Evolutionary conservation across 2,113 vertebrate genomes (phyloP).

Genomic region (Cyanistes caeruleus): DNA sequence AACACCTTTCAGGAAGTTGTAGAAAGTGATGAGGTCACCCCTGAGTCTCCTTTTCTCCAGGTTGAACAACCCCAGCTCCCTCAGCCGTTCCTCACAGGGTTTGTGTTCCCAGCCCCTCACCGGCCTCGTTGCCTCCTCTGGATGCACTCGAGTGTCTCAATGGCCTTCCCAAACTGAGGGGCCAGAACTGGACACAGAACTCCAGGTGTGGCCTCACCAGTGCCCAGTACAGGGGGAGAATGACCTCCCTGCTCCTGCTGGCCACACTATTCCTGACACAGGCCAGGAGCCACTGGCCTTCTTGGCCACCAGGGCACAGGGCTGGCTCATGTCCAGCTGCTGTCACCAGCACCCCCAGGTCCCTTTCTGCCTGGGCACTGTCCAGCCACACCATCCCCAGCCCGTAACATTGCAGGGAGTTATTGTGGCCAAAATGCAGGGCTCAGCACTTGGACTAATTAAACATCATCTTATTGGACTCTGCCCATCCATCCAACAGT

Average conservation of each 20-base stretch:
- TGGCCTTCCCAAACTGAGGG: neutral
- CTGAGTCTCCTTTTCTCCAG: neutral
- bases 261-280: neutral
- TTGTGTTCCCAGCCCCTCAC: neutral
- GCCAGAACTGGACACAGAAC: neutral
- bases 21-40: neutral
- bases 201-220: neutral
- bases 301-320: neutral
- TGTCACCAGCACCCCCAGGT: neutral
- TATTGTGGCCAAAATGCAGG: neutral
- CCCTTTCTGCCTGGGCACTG: neutral
- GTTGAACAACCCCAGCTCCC: neutral
- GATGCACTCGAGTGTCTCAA: fast-evolving
- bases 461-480: neutral
- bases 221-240: neutral
- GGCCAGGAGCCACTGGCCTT: neutral
- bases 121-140: neutral
- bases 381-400: neutral
- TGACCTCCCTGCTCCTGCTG: neutral
- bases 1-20: neutral
- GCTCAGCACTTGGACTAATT: neutral
- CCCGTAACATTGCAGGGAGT: neutral
- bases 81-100: neutral
- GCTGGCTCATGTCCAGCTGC: neutral
- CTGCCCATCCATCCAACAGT: neutral